phyloP scores from a whole-genome alignment of 2,888 invertebrate genomes.

The Acronicta aceris region DNA sequence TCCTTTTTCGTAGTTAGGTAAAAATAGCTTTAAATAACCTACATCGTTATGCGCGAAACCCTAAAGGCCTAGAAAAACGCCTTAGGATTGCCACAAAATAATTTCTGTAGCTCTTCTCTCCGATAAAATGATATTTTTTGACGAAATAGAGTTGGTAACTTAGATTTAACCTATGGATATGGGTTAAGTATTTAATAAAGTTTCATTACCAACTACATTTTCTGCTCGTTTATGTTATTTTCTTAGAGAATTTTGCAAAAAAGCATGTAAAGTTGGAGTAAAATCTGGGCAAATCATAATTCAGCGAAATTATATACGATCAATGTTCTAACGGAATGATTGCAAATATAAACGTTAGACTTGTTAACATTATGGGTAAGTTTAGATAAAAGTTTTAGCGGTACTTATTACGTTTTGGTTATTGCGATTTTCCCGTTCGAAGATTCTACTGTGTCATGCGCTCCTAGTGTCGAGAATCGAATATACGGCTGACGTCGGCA shows the following conservation, averaged over 20 bases:
- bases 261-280: background rate
- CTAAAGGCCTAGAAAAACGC: too few species aligned
- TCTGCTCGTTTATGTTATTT: background rate
- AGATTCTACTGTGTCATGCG: constrained; percentile 3
- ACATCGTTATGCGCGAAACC: too few species aligned
- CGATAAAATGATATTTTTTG: too few species aligned
- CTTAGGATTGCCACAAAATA: too few species aligned
- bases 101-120: too few species aligned
- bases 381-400: background rate
- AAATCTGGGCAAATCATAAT: background rate
- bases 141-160: too few species aligned
- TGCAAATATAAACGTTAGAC: too few species aligned
- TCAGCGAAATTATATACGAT: background rate
- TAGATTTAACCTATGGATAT: background rate
- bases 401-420: background rate
- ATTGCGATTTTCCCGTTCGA: background rate
- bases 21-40: too few species aligned
- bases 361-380: background rate
- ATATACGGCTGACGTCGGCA: background rate
- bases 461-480: constrained; percentile 12
- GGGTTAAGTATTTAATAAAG: background rate
- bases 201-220: background rate
- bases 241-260: background rate
- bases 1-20: too few species aligned
- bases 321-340: background rate